Evolutionary conservation across 2,113 vertebrate species (phyloP).

Genomic region (Oncorhynchus kisutch): DNA sequence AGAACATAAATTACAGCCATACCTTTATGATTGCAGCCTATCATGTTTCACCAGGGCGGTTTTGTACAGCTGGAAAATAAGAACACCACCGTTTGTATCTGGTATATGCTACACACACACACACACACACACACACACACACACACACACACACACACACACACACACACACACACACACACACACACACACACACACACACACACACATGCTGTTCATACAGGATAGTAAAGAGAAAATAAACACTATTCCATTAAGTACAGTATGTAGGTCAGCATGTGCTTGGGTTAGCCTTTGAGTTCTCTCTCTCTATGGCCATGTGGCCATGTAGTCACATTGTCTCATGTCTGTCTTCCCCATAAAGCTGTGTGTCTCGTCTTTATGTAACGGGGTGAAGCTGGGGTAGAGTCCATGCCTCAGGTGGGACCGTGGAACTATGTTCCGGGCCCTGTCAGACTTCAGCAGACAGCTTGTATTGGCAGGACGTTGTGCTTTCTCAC

Average conservation of each 20-base stretch:
- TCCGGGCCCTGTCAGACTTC: not conserved
- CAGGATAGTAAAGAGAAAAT: not conserved
- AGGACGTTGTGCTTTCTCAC: not conserved
- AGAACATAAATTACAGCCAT: conserved; percentile 61
- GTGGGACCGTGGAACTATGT: conserved; percentile 17
- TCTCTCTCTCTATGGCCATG: conserved; percentile 4
- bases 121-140: no score
- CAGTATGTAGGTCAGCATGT: conserved; percentile 58
- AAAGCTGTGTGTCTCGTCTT: conserved; percentile 7
- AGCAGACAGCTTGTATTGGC: not conserved
- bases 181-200: no score
- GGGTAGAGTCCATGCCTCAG: conserved; percentile 28
- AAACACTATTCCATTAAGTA: conserved; percentile 24
- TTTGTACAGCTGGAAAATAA: conserved; percentile 35
- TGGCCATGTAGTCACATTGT: conserved; percentile 7
- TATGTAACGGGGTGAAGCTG: conserved; percentile 35
- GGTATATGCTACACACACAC: not conserved
- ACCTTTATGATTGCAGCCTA: conserved; percentile 66
- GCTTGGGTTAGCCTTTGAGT: conserved; percentile 43
- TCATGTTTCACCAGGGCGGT: conserved; percentile 46
- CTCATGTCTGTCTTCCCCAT: not conserved
- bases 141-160: no score
- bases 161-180: no score
- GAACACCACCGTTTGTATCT: conserved; percentile 19
- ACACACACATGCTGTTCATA: no score